Evolutionary conservation across 2,113 vertebrate species (phyloP), one percentile per base, ranked within the genome.

Genomic region (Prinia subflava): DNA sequence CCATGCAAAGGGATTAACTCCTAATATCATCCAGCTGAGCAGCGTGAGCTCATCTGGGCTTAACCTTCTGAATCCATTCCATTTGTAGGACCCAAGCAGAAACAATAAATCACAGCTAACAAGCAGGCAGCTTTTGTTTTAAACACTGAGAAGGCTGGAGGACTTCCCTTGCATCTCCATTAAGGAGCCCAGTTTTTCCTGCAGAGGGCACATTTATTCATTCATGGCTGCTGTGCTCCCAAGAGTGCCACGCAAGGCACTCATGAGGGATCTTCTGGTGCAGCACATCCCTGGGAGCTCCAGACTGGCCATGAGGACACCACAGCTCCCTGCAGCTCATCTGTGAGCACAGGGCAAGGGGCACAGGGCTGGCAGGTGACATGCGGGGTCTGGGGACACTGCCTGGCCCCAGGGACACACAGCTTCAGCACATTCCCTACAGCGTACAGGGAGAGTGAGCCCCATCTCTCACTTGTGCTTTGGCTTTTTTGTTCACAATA

Each of bases 11-110:
- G 75, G 94, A 96, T 97, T 97, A 97, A 92, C 71, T 96, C 71
- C 87, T 97, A 96, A 95, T 95, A 93, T 96, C 96, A 94, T 96
- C 84, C 94, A 95, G 91, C 89, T 94, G 91, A 96, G 92, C 84
- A 85, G 70, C 79, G 50, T 92, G 80, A 95, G 91, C 92, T 96
- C 94, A 97, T 90, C 95, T 87, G 91, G 92, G 82, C n/a, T 95
- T 97, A 94, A 91, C 92, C 91, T 96, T 44, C 78, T 65, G 53
- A 92, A 90, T 94, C 87, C 78, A 67, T 57, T 83, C 92, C 92
- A 95, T 85, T 95, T 95, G 89, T 30, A 62, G 80, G 79, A 71
- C 37, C 47, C 20, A 77, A 85, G 70, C 27, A 88, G 87, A 97
- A 94, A 24, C 78, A 89, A 59, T 50, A 90, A 89, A 84, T 59